Conservation (phyloP, 2,113 vertebrate species). For the Saguinus midas region DNA sequence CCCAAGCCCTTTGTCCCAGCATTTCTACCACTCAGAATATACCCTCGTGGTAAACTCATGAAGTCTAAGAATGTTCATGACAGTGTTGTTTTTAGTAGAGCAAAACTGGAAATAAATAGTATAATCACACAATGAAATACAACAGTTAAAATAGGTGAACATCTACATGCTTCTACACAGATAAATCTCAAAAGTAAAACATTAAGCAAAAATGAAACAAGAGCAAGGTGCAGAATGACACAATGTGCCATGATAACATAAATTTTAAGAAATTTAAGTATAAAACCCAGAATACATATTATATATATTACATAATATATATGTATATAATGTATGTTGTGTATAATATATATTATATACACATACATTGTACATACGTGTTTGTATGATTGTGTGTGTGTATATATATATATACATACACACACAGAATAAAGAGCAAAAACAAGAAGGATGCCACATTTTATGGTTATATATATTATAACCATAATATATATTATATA, state of each 20-base stretch:
- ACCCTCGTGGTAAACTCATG: not conserved
- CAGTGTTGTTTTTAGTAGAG: not conserved
- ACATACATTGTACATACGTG: too few relatives aligned
- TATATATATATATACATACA: not conserved
- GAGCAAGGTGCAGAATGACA: not conserved
- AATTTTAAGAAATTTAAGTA: not conserved
- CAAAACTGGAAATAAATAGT: not conserved
- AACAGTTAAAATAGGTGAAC: not conserved
- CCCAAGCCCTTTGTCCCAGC: not conserved
- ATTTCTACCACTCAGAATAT: not conserved
- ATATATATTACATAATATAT: not conserved
- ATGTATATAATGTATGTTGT: too few relatives aligned
- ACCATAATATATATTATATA: not conserved
- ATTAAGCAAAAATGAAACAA: not conserved
- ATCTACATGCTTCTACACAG: not conserved
- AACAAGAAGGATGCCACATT: not conserved
- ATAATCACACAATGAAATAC: not conserved
- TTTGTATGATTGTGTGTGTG: too few relatives aligned
- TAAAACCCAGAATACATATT: not conserved
- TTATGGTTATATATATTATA: not conserved
- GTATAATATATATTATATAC: not conserved
- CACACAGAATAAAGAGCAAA: not conserved
- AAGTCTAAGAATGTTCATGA: not conserved
- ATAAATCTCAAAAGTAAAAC: not conserved
- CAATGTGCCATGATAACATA: not conserved